A percentile compares a stretch with the other conserved stretches of the same genome.
phyloP scores from a whole-genome alignment of 2,797 vertebrate species.

The Mormyrus proboscirostris region DNA sequence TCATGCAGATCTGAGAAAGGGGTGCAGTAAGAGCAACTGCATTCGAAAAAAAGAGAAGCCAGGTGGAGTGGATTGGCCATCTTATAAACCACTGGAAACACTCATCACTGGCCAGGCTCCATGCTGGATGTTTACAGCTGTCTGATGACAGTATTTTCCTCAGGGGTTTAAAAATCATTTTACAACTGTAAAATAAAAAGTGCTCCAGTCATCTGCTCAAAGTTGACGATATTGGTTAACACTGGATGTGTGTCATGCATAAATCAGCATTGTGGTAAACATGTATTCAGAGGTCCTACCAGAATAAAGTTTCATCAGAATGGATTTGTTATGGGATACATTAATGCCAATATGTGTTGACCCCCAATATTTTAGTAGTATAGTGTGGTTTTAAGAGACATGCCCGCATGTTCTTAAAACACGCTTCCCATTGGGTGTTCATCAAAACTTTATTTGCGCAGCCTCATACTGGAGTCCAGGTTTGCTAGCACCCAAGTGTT shows the following conservation, averaged over 20 bases:
- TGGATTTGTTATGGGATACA: neutral
- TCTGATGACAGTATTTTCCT: conserved; percentile 18
- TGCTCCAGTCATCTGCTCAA: neutral
- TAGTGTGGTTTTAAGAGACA: neutral
- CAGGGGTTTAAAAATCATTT: conserved; percentile 21
- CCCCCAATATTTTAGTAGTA: neutral
- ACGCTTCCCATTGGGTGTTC: neutral
- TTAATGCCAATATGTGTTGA: neutral
- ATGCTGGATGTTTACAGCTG: neutral
- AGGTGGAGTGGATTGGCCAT: neutral
- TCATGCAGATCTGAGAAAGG: neutral
- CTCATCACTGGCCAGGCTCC: neutral
- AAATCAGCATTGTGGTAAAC: neutral
- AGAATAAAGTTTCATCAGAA: neutral
- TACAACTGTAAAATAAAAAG: neutral
- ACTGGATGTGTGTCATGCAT: neutral
- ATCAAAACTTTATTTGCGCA: neutral
- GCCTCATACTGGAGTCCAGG: neutral
- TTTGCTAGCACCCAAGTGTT: neutral
- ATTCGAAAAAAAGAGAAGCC: neutral
- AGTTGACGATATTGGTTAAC: neutral
- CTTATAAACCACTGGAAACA: neutral
- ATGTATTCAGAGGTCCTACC: neutral
- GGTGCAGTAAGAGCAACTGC: neutral
- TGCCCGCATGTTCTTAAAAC: neutral